A percentile compares a stretch with the other conserved stretches of the same genome.
These are phyloP conservation scores for Tyria jacobaeae DNA, from an alignment of 2,888 invertebrate species.

Conservation along the genomic window DNA sequence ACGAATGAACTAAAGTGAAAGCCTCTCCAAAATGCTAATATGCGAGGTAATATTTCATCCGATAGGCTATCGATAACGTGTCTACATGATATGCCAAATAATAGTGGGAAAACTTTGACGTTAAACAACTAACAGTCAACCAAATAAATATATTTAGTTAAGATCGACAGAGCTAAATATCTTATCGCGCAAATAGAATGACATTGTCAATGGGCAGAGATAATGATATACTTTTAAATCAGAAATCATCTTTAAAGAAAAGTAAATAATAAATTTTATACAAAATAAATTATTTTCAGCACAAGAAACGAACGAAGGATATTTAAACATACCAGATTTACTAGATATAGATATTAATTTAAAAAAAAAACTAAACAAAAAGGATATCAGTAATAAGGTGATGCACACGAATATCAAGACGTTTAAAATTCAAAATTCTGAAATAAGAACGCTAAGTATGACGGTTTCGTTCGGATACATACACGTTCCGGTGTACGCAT, in stretches of 20 bases:
- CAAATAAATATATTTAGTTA: neutral
- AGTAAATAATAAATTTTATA: neutral
- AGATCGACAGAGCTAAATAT: neutral
- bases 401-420: slow-evolving; percentile 11
- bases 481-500: slow-evolving; percentile 69
- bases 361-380: neutral
- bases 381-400: neutral
- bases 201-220: neutral
- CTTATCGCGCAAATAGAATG: slow-evolving; percentile 4
- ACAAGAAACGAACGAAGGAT: neutral
- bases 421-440: slow-evolving; percentile 45
- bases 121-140: slow-evolving; percentile 25
- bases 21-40: slow-evolving; percentile 70
- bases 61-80: slow-evolving; percentile 50
- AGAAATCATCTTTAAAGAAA: neutral
- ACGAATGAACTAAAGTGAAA: slow-evolving; percentile 47
- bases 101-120: slow-evolving; percentile 34
- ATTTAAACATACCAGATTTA: no score
- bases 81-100: slow-evolving; percentile 55
- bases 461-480: slow-evolving; percentile 54
- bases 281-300: neutral
- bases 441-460: slow-evolving; percentile 52
- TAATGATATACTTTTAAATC: slow-evolving; percentile 1
- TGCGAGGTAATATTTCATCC: slow-evolving; percentile 57
- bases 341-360: neutral